A percentile compares a stretch with the other conserved stretches of the same genome.
Evolutionary conservation across 2,797 vertebrate species (phyloP).

Genomic region (Silurus lanzhouensis): DNA sequence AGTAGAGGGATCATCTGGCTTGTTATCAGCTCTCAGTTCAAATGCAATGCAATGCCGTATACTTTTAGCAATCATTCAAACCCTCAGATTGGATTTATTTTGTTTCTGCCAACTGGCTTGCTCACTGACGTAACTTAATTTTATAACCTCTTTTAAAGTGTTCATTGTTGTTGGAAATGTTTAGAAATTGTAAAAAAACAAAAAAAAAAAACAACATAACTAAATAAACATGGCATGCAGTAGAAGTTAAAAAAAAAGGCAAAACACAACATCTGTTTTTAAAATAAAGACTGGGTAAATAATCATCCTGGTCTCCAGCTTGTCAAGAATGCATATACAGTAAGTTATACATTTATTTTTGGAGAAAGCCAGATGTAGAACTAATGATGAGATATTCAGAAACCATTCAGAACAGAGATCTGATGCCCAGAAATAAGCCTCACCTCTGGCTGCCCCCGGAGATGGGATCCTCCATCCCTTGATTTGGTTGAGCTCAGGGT

Average conservation of each 20-base stretch:
- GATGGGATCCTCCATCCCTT: constrained; percentile 54
- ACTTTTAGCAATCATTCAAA: neutral
- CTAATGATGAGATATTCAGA: neutral
- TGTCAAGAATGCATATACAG: neutral
- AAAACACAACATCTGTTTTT: neutral
- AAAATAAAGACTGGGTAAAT: neutral
- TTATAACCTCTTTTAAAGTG: no score
- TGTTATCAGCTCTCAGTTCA: no score
- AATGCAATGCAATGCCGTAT: neutral
- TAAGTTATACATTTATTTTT: neutral
- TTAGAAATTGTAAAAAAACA: neutral
- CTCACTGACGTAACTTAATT: neutral
- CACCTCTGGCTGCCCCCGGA: constrained; percentile 34
- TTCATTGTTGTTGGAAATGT: no score
- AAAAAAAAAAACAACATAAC: no score
- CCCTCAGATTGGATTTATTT: neutral
- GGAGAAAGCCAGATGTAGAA: neutral
- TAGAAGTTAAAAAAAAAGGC: neutral
- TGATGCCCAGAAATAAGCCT: neutral
- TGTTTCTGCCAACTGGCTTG: neutral
- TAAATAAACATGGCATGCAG: neutral
- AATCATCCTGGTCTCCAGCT: neutral
- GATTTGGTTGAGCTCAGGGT: constrained; percentile 53
- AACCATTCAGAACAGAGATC: neutral
- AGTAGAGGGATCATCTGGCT: no score